Evolutionary conservation across 2,888 invertebrate species (phyloP).

Genomic region (Lacanobia wlatinum): DNA sequence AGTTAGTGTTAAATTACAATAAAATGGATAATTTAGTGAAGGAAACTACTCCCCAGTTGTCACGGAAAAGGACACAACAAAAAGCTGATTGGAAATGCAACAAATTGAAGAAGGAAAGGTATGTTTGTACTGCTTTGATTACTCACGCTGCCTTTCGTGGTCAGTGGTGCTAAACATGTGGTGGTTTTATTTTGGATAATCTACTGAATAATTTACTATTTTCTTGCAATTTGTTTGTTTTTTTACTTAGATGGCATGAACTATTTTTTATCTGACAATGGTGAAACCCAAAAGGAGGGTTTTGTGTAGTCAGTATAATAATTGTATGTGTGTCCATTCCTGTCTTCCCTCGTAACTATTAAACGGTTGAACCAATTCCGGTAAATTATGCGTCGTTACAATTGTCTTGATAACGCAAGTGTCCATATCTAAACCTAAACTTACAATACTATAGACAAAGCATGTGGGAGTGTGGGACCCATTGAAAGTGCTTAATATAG

Average conservation of each 20-base stretch:
- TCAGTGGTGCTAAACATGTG: conserved; percentile 6
- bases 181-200: background rate
- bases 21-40: too few species aligned
- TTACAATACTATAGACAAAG: background rate
- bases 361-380: background rate
- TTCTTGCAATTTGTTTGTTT: background rate
- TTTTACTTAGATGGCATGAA: conserved; percentile 11
- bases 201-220: conserved; percentile 3
- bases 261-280: conserved; percentile 3
- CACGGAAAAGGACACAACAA: conserved; percentile 28
- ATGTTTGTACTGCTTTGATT: conserved; percentile 16
- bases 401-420: background rate
- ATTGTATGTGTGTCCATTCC: background rate
- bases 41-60: conserved; percentile 10
- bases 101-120: conserved; percentile 30
- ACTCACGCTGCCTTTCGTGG: conserved; percentile 1
- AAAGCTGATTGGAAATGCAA: conserved; percentile 30
- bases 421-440: conserved; percentile 1
- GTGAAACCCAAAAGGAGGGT: conserved; percentile 1
- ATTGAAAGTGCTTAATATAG: background rate
- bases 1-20: too few species aligned
- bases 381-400: background rate
- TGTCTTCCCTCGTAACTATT: background rate
- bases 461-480: conserved; percentile 3
- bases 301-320: background rate